A percentile compares a stretch with the other conserved stretches of the same genome.
Conservation (phyloP, 2,797 vertebrate genomes). For the Pseudotriccus pelzelni region DNA sequence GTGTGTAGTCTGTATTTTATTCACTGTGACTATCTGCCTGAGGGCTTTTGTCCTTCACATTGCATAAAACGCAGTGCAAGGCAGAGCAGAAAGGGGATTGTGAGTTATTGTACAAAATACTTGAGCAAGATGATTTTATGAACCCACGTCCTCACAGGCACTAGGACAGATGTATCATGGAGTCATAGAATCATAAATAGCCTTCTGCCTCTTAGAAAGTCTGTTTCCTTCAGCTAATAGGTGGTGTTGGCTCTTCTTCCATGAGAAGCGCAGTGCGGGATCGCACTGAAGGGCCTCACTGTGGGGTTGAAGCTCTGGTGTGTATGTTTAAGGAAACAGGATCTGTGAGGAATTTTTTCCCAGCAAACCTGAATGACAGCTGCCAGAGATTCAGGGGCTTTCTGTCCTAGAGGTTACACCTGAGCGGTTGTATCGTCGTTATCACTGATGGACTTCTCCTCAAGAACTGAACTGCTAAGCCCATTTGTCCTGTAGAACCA, state of each 20-base stretch:
- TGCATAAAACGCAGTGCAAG: background rate
- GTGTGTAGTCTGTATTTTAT: background rate
- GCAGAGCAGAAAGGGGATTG: background rate
- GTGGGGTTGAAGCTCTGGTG: background rate
- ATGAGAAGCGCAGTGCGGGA: background rate
- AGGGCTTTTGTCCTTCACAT: background rate
- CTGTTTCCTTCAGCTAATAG: background rate
- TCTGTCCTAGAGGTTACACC: background rate
- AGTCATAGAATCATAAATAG: rapidly evolving
- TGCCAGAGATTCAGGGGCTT: background rate
- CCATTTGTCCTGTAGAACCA: background rate
- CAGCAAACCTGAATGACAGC: background rate
- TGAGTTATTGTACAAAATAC: background rate
- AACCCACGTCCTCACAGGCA: background rate
- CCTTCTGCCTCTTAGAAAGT: background rate
- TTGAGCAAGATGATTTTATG: background rate
- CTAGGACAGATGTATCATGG: background rate
- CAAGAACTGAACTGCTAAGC: background rate
- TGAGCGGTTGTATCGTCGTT: background rate
- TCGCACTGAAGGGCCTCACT: background rate
- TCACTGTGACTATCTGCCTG: background rate
- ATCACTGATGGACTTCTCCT: background rate
- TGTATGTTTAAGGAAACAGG: background rate
- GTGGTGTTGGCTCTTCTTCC: background rate
- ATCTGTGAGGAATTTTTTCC: background rate